Conservation (phyloP, 2,888 invertebrate genomes). For the Cacoxenus indagator region DNA sequence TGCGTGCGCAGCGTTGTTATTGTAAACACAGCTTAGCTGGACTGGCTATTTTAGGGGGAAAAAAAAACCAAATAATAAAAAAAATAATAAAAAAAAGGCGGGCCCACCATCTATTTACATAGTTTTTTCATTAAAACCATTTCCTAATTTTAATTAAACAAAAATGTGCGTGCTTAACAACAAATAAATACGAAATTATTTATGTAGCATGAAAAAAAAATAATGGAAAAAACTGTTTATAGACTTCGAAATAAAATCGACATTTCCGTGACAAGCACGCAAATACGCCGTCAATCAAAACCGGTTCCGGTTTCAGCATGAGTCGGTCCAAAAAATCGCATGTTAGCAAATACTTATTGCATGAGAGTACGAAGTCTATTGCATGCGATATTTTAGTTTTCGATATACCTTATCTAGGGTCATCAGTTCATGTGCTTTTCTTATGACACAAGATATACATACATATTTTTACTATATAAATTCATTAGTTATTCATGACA, state of each 20-base stretch:
- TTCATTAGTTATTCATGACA: neutral
- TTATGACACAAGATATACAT: neutral
- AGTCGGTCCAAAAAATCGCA: neutral
- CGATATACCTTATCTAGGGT: neutral
- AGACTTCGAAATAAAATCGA: neutral
- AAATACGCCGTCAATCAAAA: neutral
- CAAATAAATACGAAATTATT: neutral
- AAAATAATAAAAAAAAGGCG: conserved; percentile 13
- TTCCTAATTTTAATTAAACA: conserved; percentile 42
- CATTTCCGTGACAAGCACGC: conserved; percentile 12
- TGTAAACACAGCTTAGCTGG: neutral
- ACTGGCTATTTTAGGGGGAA: neutral
- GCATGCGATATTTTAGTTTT: neutral
- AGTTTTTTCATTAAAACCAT: conserved; percentile 48
- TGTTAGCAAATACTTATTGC: neutral
- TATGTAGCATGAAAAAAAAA: neutral
- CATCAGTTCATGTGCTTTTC: neutral
- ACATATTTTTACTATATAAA: neutral
- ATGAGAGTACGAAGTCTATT: neutral
- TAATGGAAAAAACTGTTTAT: conserved; percentile 1
- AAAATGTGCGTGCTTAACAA: no score
- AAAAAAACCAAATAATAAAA: neutral
- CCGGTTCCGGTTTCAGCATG: neutral
- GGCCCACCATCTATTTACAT: conserved; percentile 24
- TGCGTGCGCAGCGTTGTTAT: neutral